Evolutionary conservation across 2,113 vertebrate genomes (phyloP).

Genomic region (Mesitornis unicolor): DNA sequence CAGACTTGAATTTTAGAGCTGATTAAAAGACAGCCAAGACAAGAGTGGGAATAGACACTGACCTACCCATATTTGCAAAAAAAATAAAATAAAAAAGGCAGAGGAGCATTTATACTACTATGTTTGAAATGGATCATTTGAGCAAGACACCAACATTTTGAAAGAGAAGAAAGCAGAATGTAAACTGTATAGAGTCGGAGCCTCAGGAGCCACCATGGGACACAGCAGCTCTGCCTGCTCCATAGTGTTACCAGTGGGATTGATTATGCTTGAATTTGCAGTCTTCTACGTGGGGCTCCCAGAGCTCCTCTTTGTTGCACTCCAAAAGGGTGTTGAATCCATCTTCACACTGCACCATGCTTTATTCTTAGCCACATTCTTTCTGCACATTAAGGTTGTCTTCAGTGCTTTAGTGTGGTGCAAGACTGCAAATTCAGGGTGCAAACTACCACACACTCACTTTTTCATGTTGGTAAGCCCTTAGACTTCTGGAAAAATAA

Average conservation of each 20-base stretch:
- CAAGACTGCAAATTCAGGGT: background rate
- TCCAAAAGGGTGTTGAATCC: background rate
- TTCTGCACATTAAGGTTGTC: background rate
- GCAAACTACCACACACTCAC: background rate
- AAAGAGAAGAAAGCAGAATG: background rate
- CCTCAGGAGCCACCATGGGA: background rate
- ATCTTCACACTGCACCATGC: background rate
- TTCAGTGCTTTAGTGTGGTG: background rate
- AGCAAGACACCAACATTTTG: background rate
- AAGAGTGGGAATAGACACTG: background rate
- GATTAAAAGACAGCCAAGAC: background rate
- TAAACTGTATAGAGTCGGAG: background rate
- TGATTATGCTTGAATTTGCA: background rate
- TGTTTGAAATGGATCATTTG: fast-evolving
- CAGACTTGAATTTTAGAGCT: background rate
- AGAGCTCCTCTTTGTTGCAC: fast-evolving
- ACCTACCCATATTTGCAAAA: background rate
- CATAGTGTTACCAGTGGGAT: background rate
- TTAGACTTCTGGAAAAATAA: background rate
- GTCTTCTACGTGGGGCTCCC: background rate
- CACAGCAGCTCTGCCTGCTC: background rate
- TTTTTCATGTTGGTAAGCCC: background rate
- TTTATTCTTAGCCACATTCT: background rate
- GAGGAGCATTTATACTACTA: background rate
- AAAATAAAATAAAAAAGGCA: too few relatives aligned